A percentile compares a stretch with the other conserved stretches of the same genome.
These are phyloP conservation scores for Saccostrea glomerata DNA, from an alignment of 1,140 invertebrate genomes.

Conservation along the genomic window DNA sequence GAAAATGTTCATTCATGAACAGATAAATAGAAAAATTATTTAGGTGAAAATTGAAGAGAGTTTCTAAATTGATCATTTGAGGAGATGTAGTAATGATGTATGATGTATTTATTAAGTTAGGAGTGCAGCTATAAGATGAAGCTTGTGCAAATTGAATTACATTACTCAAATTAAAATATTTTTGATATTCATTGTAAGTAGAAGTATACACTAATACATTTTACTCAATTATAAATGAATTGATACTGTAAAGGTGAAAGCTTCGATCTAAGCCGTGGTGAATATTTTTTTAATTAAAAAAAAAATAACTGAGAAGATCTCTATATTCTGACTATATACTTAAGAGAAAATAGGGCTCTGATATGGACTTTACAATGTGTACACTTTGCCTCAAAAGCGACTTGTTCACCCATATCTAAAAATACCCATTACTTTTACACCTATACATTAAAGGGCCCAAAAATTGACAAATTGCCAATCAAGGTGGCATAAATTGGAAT, in stretches of 20 bases:
- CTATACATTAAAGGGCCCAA: neutral
- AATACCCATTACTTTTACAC: slow-evolving; percentile 27
- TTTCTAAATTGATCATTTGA: no score
- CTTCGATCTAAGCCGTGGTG: slow-evolving; percentile 8
- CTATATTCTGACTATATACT: slow-evolving; percentile 27
- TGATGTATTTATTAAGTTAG: neutral
- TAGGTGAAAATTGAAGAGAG: no score
- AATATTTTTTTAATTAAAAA: slow-evolving; percentile 1
- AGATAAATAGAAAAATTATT: no score
- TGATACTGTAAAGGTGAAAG: neutral
- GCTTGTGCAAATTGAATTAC: neutral
- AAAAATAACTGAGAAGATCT: neutral
- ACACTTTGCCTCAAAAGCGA: neutral
- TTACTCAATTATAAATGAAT: no score
- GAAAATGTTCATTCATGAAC: no score
- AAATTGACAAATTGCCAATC: slow-evolving; percentile 19
- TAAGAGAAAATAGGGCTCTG: neutral
- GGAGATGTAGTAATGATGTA: no score
- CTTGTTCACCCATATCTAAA: slow-evolving; percentile 14
- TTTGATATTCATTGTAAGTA: no score
- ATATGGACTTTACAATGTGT: neutral
- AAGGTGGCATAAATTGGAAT: neutral
- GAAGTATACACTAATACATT: no score
- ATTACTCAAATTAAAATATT: no score
- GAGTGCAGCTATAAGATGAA: neutral